Base-by-base conservation (phyloP, 37 sponge, comb jelly and placozoan genomes). In the Chondrilla cf. caribensis region DNA sequence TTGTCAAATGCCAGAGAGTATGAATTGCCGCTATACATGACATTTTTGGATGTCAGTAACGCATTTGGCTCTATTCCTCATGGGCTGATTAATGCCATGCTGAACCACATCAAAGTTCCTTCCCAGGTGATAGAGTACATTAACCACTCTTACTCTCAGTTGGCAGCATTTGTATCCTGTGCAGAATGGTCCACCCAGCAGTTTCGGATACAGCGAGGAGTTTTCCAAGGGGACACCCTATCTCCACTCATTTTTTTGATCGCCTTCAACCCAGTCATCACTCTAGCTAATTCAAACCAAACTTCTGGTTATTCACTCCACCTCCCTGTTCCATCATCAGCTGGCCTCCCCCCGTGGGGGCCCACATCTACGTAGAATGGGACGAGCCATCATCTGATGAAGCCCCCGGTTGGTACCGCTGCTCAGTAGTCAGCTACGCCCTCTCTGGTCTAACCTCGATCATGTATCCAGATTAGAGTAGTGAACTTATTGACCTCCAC, bases 11-110 rank as follows among this genome's bases (percentile, higher is more conserved):
- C 87, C 22, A 58, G 55, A 26, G 55, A 87, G 42, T 65, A 81
- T 26, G 26, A 36, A 3, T 58, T 76, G 21, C 64, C 77, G 0
- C 82, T 87, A 0, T 35, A 37, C 7, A 43, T 81, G 36, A 77
- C 78, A 29, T 87, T 87, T 44, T 0, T 81, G 0, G 87, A 87
- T 38, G 58, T 87, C 2, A 9, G 38, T 2, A 87, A 87, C 81
- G 87, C 87, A 1, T 87, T 87, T 87, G 82, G 82, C 0, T 81
- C 82, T 15, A 29, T 81, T 1, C 41, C 82, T 22, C 82, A 87
- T 33, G 0, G 54, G 14, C 38, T 80, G 21, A 79, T 71, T 11
- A 31, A 15, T 2, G 70, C 67, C 29, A 82, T 82, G 72, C 26
- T 81, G 22, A 11, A n/a, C 3, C 60, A 80, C 33, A 5, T 70